Base-by-base conservation (phyloP, 2,888 invertebrate species). In the Baccha elongata region DNA sequence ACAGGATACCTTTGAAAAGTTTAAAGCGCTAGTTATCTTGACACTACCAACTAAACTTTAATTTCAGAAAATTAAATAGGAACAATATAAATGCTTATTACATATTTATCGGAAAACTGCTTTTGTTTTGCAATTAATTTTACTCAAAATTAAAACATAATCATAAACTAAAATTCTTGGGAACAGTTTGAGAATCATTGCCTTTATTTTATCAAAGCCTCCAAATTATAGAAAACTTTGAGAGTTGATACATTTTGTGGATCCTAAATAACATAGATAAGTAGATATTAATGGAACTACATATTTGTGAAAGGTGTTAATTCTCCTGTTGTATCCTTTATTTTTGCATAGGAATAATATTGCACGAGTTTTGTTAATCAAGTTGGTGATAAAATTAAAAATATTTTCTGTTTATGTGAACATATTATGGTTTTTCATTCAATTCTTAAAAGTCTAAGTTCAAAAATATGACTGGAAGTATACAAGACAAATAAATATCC, bases 151-250 rank as follows among this genome's bases (percentile, higher is more conserved):
- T n/a, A n/a, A n/a, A n/a, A n/a, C n/a, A n/a, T n/a, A n/a, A n/a
- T n/a, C n/a, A n/a, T n/a, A n/a, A n/a, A n/a, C n/a, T n/a, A n/a
- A 15, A 40, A 29, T 42, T 42, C 32, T 23, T 32, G 4, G 5
- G 0, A 23, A 21, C 44, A 62, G 62, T 76, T 76, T 76, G 68
- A 55, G 17, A 13, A 35, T 3, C 32, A 17, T 10, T 44, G 13
- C n/a, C n/a, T n/a, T n/a, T n/a, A n/a, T n/a, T n/a, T n/a, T n/a
- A n/a, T n/a, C 19, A 50, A 29, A 15, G 46, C 7, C 13, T 1
- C 1, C 17, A 32, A 37, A 15, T 10, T 29, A 60, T n/a, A 15
- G 0, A 7, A 37, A 19, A n/a, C 32, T 35, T 10, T 13, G 13
- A 4, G 1, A 37, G 2, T 55, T 37, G 21, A 11, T 19, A 37